Base-by-base conservation (phyloP, 2,113 vertebrate genomes). In the Lagopus leucura region DNA sequence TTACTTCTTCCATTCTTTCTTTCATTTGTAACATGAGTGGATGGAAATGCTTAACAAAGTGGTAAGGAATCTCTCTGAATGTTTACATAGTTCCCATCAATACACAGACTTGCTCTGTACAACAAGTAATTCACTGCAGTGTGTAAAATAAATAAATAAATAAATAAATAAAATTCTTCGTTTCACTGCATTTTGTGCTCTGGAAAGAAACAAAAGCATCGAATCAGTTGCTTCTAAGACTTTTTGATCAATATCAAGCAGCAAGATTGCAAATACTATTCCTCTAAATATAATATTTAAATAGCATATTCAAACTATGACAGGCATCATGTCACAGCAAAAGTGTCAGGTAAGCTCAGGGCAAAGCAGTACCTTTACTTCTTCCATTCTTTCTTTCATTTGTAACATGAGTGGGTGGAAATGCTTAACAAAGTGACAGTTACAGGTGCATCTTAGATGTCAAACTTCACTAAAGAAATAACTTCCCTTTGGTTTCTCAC, bases 381-480 rank as follows among this genome's bases (percentile, higher is more conserved):
- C 10, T 86, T 0, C 32, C 2, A 2, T 74, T 52, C 1, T 0
- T 70, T 72, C 0, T 72, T 63, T 79, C 58, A 77, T 52, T 75
- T 69, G n/a, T 43, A 75, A 21, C 8, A 0, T 38, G 52, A 2
- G 55, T 43, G 38, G 5, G 40, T 64, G 27, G 48, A 57, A 93
- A 69, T 6, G 15, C 11, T 61, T 78, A 94, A 75, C 12, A 32
- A 90, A 92, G 11, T 1, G 12, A 13, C 73, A 84, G 89, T 73
- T 97, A 95, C 85, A 94, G 79, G 83, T 97, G 67, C 80, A 36
- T 77, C 92, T 94, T 88, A 90, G 76, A 90, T 78, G 69, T 96
- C 97, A 94, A 97, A 96, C 77, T 91, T 94, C 36, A 78, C 93
- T 93, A 90, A 92, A 96, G 88, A 81, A 97, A 95, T 95, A 93